Percentiles rank a stretch among this genome's conserved stretches.
phyloP scores from a whole-genome alignment of 2,888 invertebrate species.

The Eristalis pertinax region DNA sequence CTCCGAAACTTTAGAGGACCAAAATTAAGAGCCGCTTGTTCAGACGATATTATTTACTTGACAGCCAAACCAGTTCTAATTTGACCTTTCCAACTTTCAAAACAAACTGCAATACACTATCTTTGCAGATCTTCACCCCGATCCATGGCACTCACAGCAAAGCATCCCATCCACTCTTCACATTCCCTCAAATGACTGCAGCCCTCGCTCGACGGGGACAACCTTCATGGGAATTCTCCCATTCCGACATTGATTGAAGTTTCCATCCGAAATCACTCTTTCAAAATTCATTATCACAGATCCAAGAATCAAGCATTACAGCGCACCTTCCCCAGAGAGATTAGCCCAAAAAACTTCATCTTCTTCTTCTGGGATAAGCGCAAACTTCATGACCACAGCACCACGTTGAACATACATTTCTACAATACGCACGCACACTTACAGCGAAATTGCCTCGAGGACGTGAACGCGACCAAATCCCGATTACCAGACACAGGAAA shows the following conservation, averaged over 20 bases:
- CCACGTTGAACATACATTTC: neutral
- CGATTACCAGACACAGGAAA: conserved; percentile 20
- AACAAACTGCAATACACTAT: neutral
- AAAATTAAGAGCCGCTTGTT: too few relatives aligned
- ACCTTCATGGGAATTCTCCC: neutral
- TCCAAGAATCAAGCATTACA: conserved; percentile 24
- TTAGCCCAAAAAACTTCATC: conserved; percentile 15
- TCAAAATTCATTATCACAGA: conserved; percentile 25
- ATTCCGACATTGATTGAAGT: neutral
- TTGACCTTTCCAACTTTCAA: too few relatives aligned
- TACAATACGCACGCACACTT: neutral
- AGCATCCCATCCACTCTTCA: neutral
- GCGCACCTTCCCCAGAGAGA: conserved; percentile 36
- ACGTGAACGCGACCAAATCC: neutral
- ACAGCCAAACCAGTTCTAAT: too few relatives aligned
- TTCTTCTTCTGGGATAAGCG: conserved; percentile 6
- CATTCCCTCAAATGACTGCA: neutral
- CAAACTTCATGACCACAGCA: conserved; percentile 1
- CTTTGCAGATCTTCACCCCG: neutral
- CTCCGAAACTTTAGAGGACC: too few relatives aligned
- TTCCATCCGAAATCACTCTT: conserved; percentile 11
- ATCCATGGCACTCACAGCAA: neutral
- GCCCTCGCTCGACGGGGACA: neutral
- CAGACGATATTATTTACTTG: too few relatives aligned
- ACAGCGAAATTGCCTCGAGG: neutral